A percentile compares a stretch with the other conserved stretches of the same genome.
These are phyloP conservation scores for Elaphurus davidianus DNA, from an alignment of 2,113 vertebrate species.

Conservation along the genomic window DNA sequence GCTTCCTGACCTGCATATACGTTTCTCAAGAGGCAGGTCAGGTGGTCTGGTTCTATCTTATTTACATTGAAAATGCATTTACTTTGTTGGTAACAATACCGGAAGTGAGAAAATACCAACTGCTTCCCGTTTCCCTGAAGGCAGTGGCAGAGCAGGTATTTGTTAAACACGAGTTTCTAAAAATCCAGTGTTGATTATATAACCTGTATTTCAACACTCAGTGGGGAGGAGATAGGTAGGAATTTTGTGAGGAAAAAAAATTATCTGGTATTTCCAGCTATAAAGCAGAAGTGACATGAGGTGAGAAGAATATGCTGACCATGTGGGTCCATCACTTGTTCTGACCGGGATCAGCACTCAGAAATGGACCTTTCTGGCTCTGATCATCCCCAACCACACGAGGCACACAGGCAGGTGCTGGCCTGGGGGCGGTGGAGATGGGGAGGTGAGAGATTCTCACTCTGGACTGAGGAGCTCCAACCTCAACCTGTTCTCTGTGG, in stretches of 20 bases:
- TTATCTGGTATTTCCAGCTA: background rate
- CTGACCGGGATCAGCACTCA: background rate
- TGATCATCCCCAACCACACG: background rate
- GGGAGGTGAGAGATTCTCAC: background rate
- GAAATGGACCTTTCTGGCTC: background rate
- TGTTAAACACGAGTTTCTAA: background rate
- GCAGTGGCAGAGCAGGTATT: background rate
- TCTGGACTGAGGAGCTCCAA: background rate
- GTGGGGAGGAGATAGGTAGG: background rate
- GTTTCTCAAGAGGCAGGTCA: too few species aligned
- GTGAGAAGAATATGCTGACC: background rate
- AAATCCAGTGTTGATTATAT: background rate
- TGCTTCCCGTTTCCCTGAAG: background rate
- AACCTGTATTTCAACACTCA: background rate
- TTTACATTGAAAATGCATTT: background rate
- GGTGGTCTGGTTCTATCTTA: background rate
- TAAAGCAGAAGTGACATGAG: background rate
- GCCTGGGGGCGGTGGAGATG: too few species aligned
- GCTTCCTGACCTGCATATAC: too few species aligned
- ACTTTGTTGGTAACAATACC: background rate
- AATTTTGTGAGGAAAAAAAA: background rate
- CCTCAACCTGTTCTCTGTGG: background rate
- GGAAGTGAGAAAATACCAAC: background rate
- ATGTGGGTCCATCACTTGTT: background rate
- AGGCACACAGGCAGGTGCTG: fast-evolving